Evolutionary conservation across 2,797 vertebrate species (phyloP).

Genomic region (Sphenopsis melanotis): DNA sequence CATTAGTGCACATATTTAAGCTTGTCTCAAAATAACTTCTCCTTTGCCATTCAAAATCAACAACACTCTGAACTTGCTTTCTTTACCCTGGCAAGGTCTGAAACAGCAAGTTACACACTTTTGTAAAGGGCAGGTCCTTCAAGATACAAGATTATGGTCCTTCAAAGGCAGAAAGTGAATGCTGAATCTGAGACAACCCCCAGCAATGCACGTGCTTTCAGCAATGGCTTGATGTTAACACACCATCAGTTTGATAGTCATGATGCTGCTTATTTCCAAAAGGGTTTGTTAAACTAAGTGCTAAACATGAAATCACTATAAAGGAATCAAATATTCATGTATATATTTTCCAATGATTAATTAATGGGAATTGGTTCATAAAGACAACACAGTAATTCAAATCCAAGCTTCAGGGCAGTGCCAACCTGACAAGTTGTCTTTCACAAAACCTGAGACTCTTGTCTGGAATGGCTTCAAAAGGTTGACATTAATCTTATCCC

Average conservation of each 20-base stretch:
- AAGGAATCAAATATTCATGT: not conserved
- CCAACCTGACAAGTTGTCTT: not conserved
- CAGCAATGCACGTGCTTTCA: rapidly evolving
- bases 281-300: not conserved
- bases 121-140: not conserved
- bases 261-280: not conserved
- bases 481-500: not conserved
- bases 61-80: not conserved
- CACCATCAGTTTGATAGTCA: not conserved
- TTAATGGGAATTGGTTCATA: not conserved
- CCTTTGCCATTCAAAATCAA: not conserved
- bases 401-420: not conserved
- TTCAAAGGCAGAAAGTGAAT: not conserved
- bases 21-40: not conserved
- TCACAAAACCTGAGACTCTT: not conserved
- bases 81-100: not conserved
- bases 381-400: not conserved
- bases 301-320: not conserved
- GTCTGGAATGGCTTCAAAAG: not conserved
- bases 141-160: not conserved
- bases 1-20: not conserved
- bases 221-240: not conserved
- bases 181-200: not conserved
- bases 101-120: not conserved
- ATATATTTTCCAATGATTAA: not conserved